Evolutionary conservation across 2,113 vertebrate species (phyloP).

Genomic region (Tamias sibiricus): DNA sequence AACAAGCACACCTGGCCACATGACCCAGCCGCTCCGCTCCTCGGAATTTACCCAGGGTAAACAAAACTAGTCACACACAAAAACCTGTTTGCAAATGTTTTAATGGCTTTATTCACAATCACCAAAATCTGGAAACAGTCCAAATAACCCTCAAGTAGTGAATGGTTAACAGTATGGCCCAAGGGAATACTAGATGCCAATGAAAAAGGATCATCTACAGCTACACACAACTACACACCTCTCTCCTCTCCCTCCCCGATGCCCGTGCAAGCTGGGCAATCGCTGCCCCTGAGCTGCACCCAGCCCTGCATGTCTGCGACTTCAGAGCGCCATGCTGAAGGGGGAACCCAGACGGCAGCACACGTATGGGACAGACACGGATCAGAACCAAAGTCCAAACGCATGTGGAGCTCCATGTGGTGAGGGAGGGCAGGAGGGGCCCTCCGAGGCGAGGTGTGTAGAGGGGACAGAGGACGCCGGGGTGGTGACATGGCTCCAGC

Average conservation of each 20-base stretch:
- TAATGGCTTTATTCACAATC: neutral
- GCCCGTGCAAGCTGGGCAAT: too few species aligned
- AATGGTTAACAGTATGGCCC: too few species aligned
- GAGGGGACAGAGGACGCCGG: too few species aligned
- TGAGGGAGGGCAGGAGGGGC: too few species aligned
- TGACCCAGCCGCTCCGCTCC: neutral
- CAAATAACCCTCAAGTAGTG: neutral
- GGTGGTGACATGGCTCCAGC: too few species aligned
- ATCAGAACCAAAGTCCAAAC: too few species aligned
- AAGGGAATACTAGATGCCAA: neutral
- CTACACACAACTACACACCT: accelerated
- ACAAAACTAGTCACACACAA: neutral
- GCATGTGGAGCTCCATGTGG: too few species aligned
- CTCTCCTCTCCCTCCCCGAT: too few species aligned
- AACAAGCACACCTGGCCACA: neutral
- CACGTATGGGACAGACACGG: too few species aligned
- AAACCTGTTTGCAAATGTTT: neutral
- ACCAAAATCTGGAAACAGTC: neutral
- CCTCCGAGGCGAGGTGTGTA: too few species aligned
- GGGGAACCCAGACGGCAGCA: too few species aligned
- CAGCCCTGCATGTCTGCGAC: accelerated
- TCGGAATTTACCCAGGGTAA: neutral
- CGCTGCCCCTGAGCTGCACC: too few species aligned
- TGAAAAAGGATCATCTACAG: neutral
- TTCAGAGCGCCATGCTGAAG: neutral